Conservation (phyloP, 2,888 invertebrate species). For the Volucella inanis region DNA sequence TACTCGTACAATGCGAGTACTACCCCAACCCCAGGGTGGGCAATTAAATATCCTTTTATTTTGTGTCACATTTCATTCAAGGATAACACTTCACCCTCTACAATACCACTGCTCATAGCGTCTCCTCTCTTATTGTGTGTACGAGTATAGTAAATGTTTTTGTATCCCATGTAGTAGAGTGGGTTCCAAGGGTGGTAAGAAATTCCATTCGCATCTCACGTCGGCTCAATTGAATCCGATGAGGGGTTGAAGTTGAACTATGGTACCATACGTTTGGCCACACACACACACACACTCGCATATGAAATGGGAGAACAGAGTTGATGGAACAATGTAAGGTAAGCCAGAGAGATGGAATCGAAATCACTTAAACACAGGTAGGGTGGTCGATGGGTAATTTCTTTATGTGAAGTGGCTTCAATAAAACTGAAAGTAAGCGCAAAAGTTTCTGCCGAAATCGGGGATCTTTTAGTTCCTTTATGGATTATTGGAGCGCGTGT, state of each 20-base stretch:
- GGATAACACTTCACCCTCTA: constrained; percentile 67
- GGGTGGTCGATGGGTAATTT: constrained; percentile 39
- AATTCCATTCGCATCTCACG: constrained; percentile 72
- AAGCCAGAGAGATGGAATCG: constrained; percentile 36
- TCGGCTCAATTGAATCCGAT: constrained; percentile 73
- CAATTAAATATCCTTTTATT: constrained; percentile 79
- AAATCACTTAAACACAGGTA: constrained; percentile 69
- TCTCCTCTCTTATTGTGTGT: too few relatives aligned
- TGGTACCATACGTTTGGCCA: neutral
- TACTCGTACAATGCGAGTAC: neutral
- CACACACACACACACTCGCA: constrained; percentile 1
- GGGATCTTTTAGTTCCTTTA: constrained; percentile 50
- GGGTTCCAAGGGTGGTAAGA: constrained; percentile 31
- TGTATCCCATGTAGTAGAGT: constrained; percentile 3
- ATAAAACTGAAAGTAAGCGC: constrained; percentile 63
- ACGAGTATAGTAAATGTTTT: too few relatives aligned
- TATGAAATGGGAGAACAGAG: constrained; percentile 10
- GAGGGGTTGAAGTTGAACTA: constrained; percentile 49
- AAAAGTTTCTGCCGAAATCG: constrained; percentile 58
- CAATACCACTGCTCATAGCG: neutral
- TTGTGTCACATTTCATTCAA: constrained; percentile 78
- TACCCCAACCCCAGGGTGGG: constrained; percentile 52
- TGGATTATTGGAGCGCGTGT: constrained; percentile 62
- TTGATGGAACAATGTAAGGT: constrained; percentile 31
- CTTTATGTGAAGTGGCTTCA: constrained; percentile 50